phyloP scores from a whole-genome alignment of 2,888 invertebrate species.

The Graphium colonna region DNA sequence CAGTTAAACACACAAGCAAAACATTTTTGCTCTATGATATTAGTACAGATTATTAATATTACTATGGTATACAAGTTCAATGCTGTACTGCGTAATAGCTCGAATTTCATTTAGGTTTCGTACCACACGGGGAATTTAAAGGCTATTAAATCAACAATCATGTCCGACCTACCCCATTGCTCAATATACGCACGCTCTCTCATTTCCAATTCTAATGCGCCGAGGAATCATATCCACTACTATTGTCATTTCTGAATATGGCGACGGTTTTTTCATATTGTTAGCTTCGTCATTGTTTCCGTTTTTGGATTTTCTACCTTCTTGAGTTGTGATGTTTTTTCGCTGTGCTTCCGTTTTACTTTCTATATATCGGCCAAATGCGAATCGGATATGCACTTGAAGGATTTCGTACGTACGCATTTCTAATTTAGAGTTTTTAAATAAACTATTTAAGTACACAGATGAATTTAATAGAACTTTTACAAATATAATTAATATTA shows the following conservation, averaged over 20 bases:
- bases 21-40: too few species aligned
- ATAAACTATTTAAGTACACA: not conserved
- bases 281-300: not conserved
- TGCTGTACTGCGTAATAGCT: too few species aligned
- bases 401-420: too few species aligned
- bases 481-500: too few species aligned
- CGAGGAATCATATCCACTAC: slow-evolving; percentile 41
- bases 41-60: too few species aligned
- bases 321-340: not conserved
- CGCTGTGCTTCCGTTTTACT: not conserved
- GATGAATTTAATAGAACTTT: too few species aligned
- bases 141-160: slow-evolving; percentile 52
- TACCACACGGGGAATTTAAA: slow-evolving; percentile 29
- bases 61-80: too few species aligned
- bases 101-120: slow-evolving; percentile 15
- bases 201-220: slow-evolving; percentile 68
- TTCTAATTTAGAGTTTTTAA: too few species aligned
- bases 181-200: slow-evolving; percentile 56
- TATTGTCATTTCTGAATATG: slow-evolving; percentile 26
- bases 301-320: too few species aligned
- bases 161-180: slow-evolving; percentile 73
- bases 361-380: too few species aligned
- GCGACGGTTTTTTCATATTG: not conserved
- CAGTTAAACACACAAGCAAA: too few species aligned
- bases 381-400: too few species aligned